A percentile compares a stretch with the other conserved stretches of the same genome.
phyloP scores from a whole-genome alignment of 2,888 invertebrate species.

The Mythimna lalbum region DNA sequence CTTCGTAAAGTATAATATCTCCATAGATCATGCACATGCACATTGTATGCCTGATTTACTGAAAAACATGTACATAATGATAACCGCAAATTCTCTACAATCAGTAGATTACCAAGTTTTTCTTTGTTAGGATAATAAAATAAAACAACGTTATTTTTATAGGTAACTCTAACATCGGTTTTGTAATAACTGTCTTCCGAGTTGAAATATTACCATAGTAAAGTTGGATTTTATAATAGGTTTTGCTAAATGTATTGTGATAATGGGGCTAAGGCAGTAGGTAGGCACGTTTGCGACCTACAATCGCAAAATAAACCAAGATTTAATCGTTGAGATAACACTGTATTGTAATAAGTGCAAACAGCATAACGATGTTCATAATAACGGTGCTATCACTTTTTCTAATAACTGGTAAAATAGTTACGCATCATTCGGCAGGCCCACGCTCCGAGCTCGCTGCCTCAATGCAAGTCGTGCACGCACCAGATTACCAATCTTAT shows the following conservation, averaged over 20 bases:
- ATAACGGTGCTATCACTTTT: constrained; percentile 60
- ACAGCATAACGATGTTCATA: constrained; percentile 42
- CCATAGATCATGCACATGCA: not conserved
- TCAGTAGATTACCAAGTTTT: not conserved
- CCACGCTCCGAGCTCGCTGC: constrained; percentile 53
- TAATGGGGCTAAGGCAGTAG: not conserved
- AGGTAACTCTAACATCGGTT: not conserved
- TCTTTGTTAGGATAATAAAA: not conserved
- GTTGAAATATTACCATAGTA: constrained; percentile 3
- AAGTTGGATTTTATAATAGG: not conserved
- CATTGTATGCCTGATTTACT: not conserved
- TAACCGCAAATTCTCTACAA: not conserved
- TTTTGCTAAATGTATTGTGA: constrained; percentile 12
- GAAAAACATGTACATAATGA: not conserved
- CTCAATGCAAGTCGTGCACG: constrained; percentile 64
- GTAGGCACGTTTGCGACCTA: constrained; percentile 32
- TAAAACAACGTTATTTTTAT: not conserved
- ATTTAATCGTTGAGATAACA: constrained; percentile 35
- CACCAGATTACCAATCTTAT: constrained; percentile 79
- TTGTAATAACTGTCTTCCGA: constrained; percentile 16
- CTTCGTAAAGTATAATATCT: no score
- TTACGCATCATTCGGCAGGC: constrained; percentile 59
- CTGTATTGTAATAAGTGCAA: constrained; percentile 24
- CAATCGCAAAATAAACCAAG: constrained; percentile 34
- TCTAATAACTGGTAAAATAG: constrained; percentile 60